Conservation (phyloP, 1,140 invertebrate genomes). For the Neuroterus valhalla region DNA sequence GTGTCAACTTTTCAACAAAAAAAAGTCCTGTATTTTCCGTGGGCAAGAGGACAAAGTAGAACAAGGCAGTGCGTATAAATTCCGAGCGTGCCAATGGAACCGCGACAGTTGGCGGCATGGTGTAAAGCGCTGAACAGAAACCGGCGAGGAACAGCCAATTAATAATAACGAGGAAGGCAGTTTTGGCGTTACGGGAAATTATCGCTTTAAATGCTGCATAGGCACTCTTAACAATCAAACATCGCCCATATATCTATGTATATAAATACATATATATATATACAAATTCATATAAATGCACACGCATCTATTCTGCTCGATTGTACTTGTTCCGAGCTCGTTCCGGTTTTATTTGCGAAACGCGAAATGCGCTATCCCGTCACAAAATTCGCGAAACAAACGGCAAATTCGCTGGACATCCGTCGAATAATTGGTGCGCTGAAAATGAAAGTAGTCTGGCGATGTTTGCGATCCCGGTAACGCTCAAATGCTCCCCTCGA, state of each 20-base stretch:
- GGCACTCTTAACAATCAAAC: conserved; percentile 23
- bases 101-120: conserved; percentile 14
- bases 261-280: neutral
- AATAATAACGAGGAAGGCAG: conserved; percentile 27
- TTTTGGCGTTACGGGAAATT: conserved; percentile 26
- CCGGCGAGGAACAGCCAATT: conserved; percentile 16
- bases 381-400: conserved; percentile 28
- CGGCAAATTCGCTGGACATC: conserved; percentile 25
- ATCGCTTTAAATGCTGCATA: conserved; percentile 30
- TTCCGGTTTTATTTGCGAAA: conserved; percentile 10
- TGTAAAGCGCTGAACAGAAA: neutral
- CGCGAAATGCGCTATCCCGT: neutral
- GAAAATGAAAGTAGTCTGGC: conserved; percentile 30
- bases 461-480: conserved; percentile 20
- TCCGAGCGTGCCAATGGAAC: conserved; percentile 22
- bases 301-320: conserved; percentile 12
- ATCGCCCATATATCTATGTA: neutral
- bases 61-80: conserved; percentile 25
- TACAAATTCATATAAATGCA: neutral
- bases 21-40: neutral
- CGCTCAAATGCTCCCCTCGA: conserved; percentile 16
- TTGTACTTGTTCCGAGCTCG: conserved; percentile 16
- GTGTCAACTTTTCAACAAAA: neutral
- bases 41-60: conserved; percentile 7
- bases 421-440: conserved; percentile 18